phyloP scores from a whole-genome alignment of 2,888 invertebrate genomes.

The Meghimatium bilineatum region DNA sequence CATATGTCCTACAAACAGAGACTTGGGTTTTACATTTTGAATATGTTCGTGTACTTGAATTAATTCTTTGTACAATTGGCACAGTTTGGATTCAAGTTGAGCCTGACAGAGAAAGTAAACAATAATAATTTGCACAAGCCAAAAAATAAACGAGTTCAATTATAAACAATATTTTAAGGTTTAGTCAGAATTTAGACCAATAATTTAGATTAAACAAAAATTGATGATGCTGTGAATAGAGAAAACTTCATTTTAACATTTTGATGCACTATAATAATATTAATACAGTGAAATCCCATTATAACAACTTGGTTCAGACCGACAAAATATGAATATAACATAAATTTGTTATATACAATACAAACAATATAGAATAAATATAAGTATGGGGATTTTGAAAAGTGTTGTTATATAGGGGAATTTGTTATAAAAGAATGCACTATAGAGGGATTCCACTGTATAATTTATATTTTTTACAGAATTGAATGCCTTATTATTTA shows the following conservation, averaged over 20 bases:
- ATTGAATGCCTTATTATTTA: too few relatives aligned
- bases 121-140: not conserved
- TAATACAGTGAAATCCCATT: too few relatives aligned
- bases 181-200: not conserved
- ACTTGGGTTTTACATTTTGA: not conserved
- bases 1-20: conserved; percentile 51
- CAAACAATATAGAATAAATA: too few relatives aligned
- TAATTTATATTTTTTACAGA: too few relatives aligned
- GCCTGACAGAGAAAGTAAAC: conserved; percentile 55
- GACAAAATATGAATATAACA: too few relatives aligned
- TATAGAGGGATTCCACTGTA: too few relatives aligned
- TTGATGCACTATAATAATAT: too few relatives aligned
- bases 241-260: not conserved
- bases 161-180: not conserved
- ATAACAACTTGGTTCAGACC: too few relatives aligned
- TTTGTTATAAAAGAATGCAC: too few relatives aligned
- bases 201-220: not conserved
- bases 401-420: too few relatives aligned
- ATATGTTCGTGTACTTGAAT: conserved; percentile 54
- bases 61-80: conserved; percentile 68
- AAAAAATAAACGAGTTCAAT: not conserved
- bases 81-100: conserved; percentile 70
- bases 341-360: too few relatives aligned
- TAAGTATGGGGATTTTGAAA: too few relatives aligned
- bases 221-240: not conserved